Conservation (phyloP, 2,797 vertebrate genomes). For the Darevskia mixta region DNA sequence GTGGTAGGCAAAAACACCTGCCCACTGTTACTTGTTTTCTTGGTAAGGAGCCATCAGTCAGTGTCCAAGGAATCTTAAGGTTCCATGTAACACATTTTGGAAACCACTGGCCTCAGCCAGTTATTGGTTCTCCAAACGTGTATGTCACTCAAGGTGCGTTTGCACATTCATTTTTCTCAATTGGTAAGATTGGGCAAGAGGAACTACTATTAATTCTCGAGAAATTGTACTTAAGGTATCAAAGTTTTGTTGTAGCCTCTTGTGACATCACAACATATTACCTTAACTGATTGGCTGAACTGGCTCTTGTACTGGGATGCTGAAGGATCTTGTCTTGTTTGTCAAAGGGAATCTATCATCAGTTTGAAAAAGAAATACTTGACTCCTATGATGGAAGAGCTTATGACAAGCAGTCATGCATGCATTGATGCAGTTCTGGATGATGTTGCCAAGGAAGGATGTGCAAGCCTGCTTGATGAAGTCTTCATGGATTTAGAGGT, state of each 20-base stretch:
- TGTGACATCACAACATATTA: neutral
- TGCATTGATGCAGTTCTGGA: constrained; percentile 88
- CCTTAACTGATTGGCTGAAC: too few species aligned
- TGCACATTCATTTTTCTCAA: neutral
- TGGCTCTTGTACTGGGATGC: neutral
- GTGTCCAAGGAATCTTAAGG: neutral
- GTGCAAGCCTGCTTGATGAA: constrained; percentile 92
- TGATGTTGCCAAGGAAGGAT: constrained; percentile 92
- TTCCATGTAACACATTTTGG: neutral
- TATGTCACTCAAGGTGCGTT: neutral
- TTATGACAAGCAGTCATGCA: constrained; percentile 77
- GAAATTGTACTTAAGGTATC: neutral
- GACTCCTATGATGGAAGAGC: constrained; percentile 79
- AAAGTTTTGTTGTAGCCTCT: neutral
- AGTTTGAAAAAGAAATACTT: constrained; percentile 96
- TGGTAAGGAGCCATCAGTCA: neutral
- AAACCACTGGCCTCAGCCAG: neutral
- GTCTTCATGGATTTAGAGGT: constrained; percentile 98
- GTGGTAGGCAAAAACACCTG: neutral
- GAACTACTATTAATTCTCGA: neutral
- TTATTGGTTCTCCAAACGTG: neutral
- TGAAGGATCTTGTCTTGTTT: constrained; percentile 38
- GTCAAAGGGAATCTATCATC: constrained; percentile 91
- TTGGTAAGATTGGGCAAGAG: neutral
- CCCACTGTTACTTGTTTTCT: neutral